phyloP scores from a whole-genome alignment of 2,113 vertebrate genomes.

The Perca fluviatilis region DNA sequence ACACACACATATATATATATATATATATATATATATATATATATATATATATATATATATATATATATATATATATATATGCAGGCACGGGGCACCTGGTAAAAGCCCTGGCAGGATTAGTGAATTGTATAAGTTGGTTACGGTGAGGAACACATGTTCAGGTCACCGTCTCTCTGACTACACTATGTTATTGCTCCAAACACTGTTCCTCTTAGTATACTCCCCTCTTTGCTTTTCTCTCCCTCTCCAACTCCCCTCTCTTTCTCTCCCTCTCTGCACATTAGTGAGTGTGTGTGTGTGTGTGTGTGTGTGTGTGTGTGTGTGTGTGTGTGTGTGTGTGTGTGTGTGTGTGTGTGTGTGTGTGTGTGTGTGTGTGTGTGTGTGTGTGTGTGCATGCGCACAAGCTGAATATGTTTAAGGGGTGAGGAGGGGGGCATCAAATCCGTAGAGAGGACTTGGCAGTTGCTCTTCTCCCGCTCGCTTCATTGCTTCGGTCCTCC shows the following conservation, averaged over 20 bases:
- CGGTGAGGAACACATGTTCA: slow-evolving; percentile 76
- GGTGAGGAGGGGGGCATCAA: slow-evolving; percentile 80
- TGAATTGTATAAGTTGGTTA: slow-evolving; percentile 67
- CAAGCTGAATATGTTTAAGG: slow-evolving; percentile 74
- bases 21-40: no score
- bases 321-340: slow-evolving; percentile 21
- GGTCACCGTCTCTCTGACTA: slow-evolving; percentile 73
- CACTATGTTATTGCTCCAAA: slow-evolving; percentile 66
- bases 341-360: slow-evolving; percentile 15
- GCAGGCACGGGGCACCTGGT: slow-evolving; percentile 60
- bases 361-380: slow-evolving; percentile 16
- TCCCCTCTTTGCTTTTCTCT: slow-evolving; percentile 55
- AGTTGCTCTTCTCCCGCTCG: slow-evolving; percentile 78
- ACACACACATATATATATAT: slow-evolving; percentile 11
- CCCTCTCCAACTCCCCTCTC: slow-evolving; percentile 40
- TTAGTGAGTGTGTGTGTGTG: slow-evolving; percentile 8
- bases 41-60: no score
- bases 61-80: background rate
- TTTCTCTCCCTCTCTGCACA: slow-evolving; percentile 37
- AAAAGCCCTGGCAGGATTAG: slow-evolving; percentile 76
- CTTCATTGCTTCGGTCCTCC: slow-evolving; percentile 81
- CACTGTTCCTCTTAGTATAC: slow-evolving; percentile 65
- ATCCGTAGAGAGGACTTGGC: slow-evolving; percentile 83
- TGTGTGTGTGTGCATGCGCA: slow-evolving; percentile 11
- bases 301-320: slow-evolving; percentile 16